Conservation (phyloP, 2,113 vertebrate species). For the Boulengerochromis microlepis region DNA sequence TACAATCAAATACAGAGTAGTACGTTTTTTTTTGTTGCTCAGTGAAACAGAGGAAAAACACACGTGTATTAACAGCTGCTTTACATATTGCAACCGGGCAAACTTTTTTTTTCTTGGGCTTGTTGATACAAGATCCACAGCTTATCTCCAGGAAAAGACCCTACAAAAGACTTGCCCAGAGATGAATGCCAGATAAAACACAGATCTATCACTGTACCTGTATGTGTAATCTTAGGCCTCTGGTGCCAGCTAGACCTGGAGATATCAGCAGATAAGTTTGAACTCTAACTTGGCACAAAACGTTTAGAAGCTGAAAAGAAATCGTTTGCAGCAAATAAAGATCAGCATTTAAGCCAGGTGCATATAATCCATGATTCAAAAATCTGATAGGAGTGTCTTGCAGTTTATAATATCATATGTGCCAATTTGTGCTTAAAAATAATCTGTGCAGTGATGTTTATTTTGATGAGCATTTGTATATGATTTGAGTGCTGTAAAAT, state of each 20-base stretch:
- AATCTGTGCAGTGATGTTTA: background rate
- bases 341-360: background rate
- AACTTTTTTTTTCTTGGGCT: background rate
- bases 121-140: slow-evolving; percentile 60
- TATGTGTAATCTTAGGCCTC: background rate
- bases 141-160: slow-evolving; percentile 33
- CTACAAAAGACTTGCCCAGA: background rate
- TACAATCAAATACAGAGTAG: background rate
- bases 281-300: background rate
- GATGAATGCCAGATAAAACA: background rate
- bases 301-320: background rate
- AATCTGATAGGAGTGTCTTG: background rate
- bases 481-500: background rate
- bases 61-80: slow-evolving; percentile 10
- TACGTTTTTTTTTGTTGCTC: background rate
- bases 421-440: background rate
- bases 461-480: background rate
- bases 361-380: background rate
- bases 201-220: background rate
- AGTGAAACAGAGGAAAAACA: background rate
- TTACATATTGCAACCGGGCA: background rate
- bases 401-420: background rate
- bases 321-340: background rate
- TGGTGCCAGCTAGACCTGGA: background rate
- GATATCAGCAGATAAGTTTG: background rate